Conservation (phyloP, 2,113 vertebrate genomes). For the Speoplatyrhinus poulsoni region DNA sequence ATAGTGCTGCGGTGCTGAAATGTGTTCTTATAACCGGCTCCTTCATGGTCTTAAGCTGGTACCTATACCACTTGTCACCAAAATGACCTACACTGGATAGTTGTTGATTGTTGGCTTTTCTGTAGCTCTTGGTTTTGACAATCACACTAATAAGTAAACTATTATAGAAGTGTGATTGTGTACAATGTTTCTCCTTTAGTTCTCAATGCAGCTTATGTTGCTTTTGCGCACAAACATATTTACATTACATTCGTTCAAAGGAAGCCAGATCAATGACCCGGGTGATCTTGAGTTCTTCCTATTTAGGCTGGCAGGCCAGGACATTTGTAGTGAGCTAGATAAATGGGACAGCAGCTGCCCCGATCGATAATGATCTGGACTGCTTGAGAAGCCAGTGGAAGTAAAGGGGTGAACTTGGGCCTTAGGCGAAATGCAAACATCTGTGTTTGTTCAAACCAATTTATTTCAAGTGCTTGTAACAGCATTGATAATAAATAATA, state of each 20-base stretch:
- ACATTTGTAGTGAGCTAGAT: conserved; percentile 24
- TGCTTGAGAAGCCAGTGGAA: conserved; percentile 8
- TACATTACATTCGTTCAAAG: conserved; percentile 8
- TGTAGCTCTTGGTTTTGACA: no score
- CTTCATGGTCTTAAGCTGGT: no score
- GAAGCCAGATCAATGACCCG: conserved; percentile 19
- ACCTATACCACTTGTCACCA: no score
- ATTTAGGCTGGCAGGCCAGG: conserved; percentile 21
- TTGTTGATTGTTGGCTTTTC: no score
- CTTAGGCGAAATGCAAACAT: conserved; percentile 53
- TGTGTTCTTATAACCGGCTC: background rate
- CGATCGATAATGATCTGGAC: conserved; percentile 39
- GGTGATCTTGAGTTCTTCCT: conserved; percentile 18
- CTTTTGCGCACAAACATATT: no score
- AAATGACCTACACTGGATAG: no score
- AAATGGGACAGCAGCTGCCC: conserved; percentile 18
- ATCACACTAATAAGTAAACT: no score
- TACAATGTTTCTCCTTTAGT: no score
- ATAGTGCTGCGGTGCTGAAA: background rate
- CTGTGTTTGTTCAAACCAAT: conserved; percentile 55
- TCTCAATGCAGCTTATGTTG: no score
- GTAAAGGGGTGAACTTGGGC: conserved; percentile 12
- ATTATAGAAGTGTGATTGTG: no score
- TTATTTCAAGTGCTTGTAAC: conserved; percentile 28
- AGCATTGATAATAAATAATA: conserved; percentile 6